Base-by-base conservation (phyloP, 1,140 invertebrate genomes). In the Brachionus rubens region DNA sequence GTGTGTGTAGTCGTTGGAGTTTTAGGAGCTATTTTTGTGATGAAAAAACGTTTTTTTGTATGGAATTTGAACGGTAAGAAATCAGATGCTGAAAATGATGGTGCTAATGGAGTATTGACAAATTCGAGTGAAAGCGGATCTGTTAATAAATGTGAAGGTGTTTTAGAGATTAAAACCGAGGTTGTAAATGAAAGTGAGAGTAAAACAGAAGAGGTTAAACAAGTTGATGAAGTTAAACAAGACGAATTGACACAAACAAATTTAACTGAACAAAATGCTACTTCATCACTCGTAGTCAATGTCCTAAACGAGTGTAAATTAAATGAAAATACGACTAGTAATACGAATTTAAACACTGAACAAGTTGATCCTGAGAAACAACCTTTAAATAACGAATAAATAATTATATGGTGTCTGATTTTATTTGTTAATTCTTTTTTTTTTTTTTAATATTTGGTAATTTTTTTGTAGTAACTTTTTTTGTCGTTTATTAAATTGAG, bases 291-390 rank as follows among this genome's bases (percentile, higher is more conserved):
- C 9, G 46, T 72, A n/a, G 68, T 54, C 9, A 72, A 72, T 72
- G 68, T 72, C 50, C 50, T 72, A 72, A 72, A 72, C 46, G 68
- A 72, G 30, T n/a, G n/a, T n/a, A n/a, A n/a, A n/a, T 48, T 70
- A 24, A 70, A 36, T 47, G 67, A 70, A 19, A 46, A 14, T n/a
- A 54, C 14, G 24, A 54, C 41, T n/a, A 41, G 21, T 33, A 41
- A 28, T 19, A 33, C 2, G 3, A 47, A 50, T 4, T 0, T 43
- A 30, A 33, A 21, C 0, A 33, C 12, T 26, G 59, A 43, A 0
- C 33, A 65, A 43, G 59, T 41, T 10, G 59, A 65, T 26, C 59
- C 59, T 14, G 59, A 65, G 9, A 65, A 65, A 26, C 59, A 65
- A 24, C 59, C 59, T 16, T 24, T 65, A 3, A 65, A 65, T 12